Percentiles rank a stretch among this genome's conserved stretches.
Conservation (phyloP, 2,113 vertebrate genomes). For the Zosterops japonicus region DNA sequence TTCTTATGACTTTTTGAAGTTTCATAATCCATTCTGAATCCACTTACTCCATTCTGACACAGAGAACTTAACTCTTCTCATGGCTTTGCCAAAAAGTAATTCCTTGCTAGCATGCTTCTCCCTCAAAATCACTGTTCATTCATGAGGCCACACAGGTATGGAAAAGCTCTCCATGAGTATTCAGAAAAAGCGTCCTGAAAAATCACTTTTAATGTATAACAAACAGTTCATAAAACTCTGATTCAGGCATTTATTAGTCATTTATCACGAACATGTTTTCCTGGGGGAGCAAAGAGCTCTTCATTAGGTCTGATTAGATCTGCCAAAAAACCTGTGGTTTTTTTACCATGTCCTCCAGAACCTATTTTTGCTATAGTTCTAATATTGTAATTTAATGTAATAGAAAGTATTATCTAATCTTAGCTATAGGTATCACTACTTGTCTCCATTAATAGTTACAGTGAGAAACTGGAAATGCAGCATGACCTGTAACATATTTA, state of each 20-base stretch:
- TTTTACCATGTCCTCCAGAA: neutral
- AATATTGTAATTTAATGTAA: neutral
- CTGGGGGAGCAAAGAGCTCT: neutral
- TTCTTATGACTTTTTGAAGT: neutral
- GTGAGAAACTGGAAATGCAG: neutral
- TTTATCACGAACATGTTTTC: neutral
- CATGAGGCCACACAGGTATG: neutral
- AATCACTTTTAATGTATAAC: neutral
- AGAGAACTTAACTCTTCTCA: neutral
- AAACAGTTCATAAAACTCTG: neutral
- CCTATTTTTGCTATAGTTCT: neutral
- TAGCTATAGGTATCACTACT: neutral
- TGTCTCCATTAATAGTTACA: neutral
- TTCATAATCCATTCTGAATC: neutral
- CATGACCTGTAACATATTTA: neutral
- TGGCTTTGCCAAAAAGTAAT: neutral
- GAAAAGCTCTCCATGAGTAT: neutral
- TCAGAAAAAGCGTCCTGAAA: neutral
- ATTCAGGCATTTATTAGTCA: neutral
- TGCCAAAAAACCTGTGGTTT: neutral
- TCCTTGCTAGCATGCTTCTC: neutral
- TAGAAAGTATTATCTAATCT: neutral
- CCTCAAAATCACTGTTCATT: neutral
- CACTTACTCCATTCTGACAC: neutral
- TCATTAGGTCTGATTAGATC: neutral